Evolutionary conservation across 2,888 invertebrate genomes (phyloP), one percentile per base, ranked within the genome.

Genomic region (Byasa hedistus): DNA sequence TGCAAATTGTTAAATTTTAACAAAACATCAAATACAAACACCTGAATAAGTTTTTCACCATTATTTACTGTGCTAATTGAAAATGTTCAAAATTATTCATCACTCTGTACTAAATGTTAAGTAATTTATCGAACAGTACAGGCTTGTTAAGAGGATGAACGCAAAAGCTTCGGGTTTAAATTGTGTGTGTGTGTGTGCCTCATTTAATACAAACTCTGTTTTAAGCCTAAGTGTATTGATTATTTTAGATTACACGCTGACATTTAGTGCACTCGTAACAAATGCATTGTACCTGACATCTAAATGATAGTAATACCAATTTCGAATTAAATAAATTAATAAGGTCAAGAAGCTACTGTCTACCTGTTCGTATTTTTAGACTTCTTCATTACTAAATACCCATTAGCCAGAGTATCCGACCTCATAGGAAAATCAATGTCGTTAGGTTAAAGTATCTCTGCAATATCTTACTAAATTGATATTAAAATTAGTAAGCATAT

Each of bases 81-180:
- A 39, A 39, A 3, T 15, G 39, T 39, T 2, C 39, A 0, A 39
- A 39, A 39, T 39, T 39, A 39, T 39, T 39, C 15, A 39, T 39
- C 15, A 39, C 39, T 15, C 1, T 39, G 15, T 39, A 39, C 79
- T 81, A 81, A 83, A 81, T 82, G 82, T 77, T 74, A 79, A 81
- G 80, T 78, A 84, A 86, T 87, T 87, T 86, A 86, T 86, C 80
- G 82, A 83, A 83, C 81, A 84, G 79, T 78, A 76, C 69, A 75
- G 83, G 77, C 83, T 84, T 84, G 82, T 86, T 85, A 86, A 81
- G 81, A 80, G 87, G 85, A 86, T 87, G 82, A 83, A 75, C 77
- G 78, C 74, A 78, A 83, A 86, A 84, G 82, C 84, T 80, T 78
- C 79, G 75, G 68, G 76, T 79, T 83, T 78, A 86, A 84, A 85